Base-by-base conservation (phyloP, 1,140 invertebrate species). In the Mycetomoellerius zeteki region DNA sequence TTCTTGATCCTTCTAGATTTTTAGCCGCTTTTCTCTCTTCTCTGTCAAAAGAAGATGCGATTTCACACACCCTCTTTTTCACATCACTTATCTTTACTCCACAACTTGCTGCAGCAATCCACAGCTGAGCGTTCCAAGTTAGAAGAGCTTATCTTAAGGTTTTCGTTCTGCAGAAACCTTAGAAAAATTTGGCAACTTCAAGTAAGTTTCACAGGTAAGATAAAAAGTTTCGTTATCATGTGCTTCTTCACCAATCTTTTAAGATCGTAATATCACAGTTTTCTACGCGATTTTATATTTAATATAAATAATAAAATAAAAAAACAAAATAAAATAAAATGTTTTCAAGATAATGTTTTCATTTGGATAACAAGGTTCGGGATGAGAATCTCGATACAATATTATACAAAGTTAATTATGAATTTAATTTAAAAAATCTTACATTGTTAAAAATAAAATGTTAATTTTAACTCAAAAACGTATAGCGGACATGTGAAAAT, bases 111-210 rank as follows among this genome's bases (percentile, higher is more conserved):
- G 21, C 69, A 33, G 43, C 69, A 47, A 75, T 75, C 69, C 54
- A 19, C 54, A 62, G n/a, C 27, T 73, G 80, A 73, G 37, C 67
- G 80, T 67, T 75, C 37, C 69, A 24, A 73, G 54, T 67, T 54
- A 62, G 52, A 73, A 73, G 24, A 73, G 12, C 69, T 84, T 84
- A 84, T 73, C 80, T 75, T 27, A 27, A 75, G 54, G 6, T 84
- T 75, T 84, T n/a, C 69, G 69, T 75, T 73, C 54, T 60, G 43
- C 69, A 19, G 37, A 19, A 37, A 62, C n/a, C 69, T 62, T 50
- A 12, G 54, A 84, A 84, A 84, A 84, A 84, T 84, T 84, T 84
- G 80, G 80, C 80, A 73, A 60, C 24, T 73, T 60, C 64, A 33
- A 21, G 16, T 30, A 56, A 81, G 65, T 72, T 82, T 75, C 27